A percentile compares a stretch with the other conserved stretches of the same genome.
These are phyloP conservation scores for Stenotaenia linearis DNA, from an alignment of 2,888 invertebrate species.

Conservation along the genomic window DNA sequence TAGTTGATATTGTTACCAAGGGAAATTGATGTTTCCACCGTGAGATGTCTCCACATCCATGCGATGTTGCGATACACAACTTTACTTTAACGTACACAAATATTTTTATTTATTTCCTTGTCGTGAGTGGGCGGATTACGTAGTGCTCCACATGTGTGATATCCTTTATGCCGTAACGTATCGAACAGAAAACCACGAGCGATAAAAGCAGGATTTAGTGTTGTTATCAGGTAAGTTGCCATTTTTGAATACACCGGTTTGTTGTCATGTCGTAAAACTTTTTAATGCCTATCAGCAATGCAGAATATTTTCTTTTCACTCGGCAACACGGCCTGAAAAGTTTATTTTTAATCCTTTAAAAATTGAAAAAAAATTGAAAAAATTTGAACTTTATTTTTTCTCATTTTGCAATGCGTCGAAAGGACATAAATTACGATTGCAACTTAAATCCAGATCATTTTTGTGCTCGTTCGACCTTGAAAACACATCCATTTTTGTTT, in stretches of 20 bases:
- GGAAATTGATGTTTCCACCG: neutral
- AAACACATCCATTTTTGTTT: conserved; percentile 10
- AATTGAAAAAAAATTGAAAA: neutral
- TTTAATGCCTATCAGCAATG: neutral
- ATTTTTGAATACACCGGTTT: neutral
- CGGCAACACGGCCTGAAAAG: too few relatives aligned
- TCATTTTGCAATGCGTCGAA: neutral
- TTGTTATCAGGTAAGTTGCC: conserved; percentile 3
- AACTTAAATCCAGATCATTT: neutral
- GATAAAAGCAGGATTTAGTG: neutral
- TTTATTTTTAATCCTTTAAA: too few relatives aligned
- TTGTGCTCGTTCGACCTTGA: neutral
- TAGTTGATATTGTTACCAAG: neutral
- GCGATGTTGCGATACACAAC: neutral
- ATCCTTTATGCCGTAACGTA: neutral
- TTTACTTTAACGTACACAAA: neutral
- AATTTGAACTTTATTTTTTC: too few relatives aligned
- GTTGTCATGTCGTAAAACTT: neutral
- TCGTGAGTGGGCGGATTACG: conserved; percentile 2
- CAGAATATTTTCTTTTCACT: neutral
- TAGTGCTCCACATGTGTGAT: neutral
- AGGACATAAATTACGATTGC: neutral
- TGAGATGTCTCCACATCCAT: neutral
- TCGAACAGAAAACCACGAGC: neutral
- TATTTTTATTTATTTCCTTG: neutral